Evolutionary conservation across 2,888 invertebrate species (phyloP).

Genomic region (Erannis defoliaria): DNA sequence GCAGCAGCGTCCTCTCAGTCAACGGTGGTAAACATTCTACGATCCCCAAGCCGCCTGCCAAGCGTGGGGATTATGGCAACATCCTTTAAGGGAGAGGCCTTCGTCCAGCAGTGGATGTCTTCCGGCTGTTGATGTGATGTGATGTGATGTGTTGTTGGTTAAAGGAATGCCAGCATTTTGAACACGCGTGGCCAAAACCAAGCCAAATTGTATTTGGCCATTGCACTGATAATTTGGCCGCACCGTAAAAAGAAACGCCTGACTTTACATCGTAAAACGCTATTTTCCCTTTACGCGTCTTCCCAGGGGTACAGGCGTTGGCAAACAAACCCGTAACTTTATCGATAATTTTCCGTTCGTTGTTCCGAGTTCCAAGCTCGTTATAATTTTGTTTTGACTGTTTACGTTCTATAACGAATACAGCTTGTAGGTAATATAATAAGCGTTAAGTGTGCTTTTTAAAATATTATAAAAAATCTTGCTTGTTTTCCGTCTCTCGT

Average conservation of each 20-base stretch:
- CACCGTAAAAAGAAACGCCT: slow-evolving; percentile 34
- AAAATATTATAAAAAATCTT: not conserved
- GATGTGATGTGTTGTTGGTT: too few species aligned
- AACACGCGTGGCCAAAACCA: too few species aligned
- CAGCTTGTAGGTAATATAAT: slow-evolving; percentile 12
- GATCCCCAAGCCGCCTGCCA: too few species aligned
- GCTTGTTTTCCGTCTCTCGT: not conserved
- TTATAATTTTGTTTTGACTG: slow-evolving; percentile 36
- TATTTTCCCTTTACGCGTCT: slow-evolving; percentile 50
- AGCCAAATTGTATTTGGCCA: too few species aligned
- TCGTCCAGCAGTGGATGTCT: too few species aligned
- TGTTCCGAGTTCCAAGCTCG: slow-evolving; percentile 46
- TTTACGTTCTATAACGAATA: slow-evolving; percentile 26
- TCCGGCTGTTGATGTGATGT: too few species aligned
- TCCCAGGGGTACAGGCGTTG: slow-evolving; percentile 50
- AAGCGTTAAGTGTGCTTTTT: not conserved
- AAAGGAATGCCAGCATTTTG: too few species aligned
- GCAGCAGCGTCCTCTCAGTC: too few species aligned
- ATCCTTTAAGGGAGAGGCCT: too few species aligned
- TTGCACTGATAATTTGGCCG: not conserved
- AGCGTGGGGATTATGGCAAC: too few species aligned
- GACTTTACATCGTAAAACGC: slow-evolving; percentile 45
- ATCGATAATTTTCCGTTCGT: slow-evolving; percentile 62
- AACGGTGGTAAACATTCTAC: too few species aligned
- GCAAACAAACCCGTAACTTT: slow-evolving; percentile 72